Evolutionary conservation across 1,140 invertebrate genomes (phyloP).

Genomic region (Meteorus sp.): DNA sequence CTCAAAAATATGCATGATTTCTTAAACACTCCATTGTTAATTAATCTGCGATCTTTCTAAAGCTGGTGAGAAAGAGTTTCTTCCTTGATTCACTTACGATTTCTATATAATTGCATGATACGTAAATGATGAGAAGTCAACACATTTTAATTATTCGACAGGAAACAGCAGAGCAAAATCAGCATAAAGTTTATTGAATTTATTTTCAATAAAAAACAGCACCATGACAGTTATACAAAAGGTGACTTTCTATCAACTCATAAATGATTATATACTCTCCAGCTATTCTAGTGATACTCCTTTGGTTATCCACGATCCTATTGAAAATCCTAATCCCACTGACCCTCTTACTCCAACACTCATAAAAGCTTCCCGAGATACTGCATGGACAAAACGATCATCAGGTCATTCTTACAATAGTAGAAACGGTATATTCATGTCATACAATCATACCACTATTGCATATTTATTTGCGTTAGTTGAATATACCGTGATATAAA

Average conservation of each 20-base stretch:
- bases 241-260: not conserved
- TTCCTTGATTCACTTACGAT: not conserved
- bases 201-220: constrained; percentile 3
- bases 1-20: not conserved
- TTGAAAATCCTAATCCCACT: constrained; percentile 1
- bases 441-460: not conserved
- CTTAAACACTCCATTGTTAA: not conserved
- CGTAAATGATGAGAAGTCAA: not conserved
- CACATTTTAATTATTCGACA: not conserved
- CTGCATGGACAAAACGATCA: not conserved
- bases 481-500: not conserved
- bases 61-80: not conserved
- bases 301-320: not conserved
- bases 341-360: not conserved
- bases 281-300: not conserved
- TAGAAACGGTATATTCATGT: not conserved
- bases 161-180: not conserved
- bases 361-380: not conserved
- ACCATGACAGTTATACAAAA: not conserved
- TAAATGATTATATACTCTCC: not conserved
- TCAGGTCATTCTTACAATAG: constrained; percentile 10
- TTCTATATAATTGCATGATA: not conserved
- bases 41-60: not conserved
- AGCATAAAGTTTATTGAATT: constrained; percentile 2
- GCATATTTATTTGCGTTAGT: not conserved